phyloP scores from a whole-genome alignment of 1,140 invertebrate genomes.

The Aphelenchoides avenae region DNA sequence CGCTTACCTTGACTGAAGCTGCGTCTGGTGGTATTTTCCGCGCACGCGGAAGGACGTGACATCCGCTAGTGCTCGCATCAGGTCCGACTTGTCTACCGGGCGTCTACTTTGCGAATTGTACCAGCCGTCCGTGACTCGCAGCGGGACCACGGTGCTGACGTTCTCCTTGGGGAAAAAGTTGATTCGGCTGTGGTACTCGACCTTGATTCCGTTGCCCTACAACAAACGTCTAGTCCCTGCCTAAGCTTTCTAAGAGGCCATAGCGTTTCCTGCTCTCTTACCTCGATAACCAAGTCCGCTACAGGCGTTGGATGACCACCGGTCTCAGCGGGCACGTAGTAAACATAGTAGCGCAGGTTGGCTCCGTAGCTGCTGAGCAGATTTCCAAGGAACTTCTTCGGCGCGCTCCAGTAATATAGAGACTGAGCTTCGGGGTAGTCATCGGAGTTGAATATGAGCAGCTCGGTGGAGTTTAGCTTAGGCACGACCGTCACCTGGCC shows the following conservation, averaged over 20 bases:
- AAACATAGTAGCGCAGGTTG: slow-evolving; percentile 71
- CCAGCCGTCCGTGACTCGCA: slow-evolving; percentile 59
- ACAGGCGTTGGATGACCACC: slow-evolving; percentile 68
- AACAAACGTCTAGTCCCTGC: slow-evolving; percentile 11
- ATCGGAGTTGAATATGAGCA: slow-evolving; percentile 37
- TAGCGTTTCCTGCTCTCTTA: slow-evolving; percentile 59
- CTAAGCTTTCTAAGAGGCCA: background rate
- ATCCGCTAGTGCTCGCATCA: slow-evolving; percentile 77
- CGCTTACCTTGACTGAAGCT: slow-evolving; percentile 76
- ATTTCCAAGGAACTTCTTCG: slow-evolving; percentile 65
- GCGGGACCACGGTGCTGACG: slow-evolving; percentile 63
- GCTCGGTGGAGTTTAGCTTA: slow-evolving; percentile 4
- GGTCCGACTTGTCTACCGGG: slow-evolving; percentile 70
- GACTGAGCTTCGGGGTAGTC: slow-evolving; percentile 46
- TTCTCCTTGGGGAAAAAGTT: slow-evolving; percentile 52
- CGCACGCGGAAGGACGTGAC: slow-evolving; percentile 76
- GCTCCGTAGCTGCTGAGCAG: slow-evolving; percentile 76
- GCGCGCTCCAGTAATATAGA: slow-evolving; percentile 83
- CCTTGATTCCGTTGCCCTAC: slow-evolving; percentile 63
- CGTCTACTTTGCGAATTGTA: slow-evolving; percentile 55
- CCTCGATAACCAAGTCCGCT: slow-evolving; percentile 79
- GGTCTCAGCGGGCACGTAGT: slow-evolving; percentile 78
- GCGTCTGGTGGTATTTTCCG: slow-evolving; percentile 86
- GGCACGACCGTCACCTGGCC: slow-evolving; percentile 39
- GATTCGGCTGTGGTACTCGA: slow-evolving; percentile 63